Conservation (phyloP, 2,797 vertebrate genomes). For the Melanotaenia parkinsoni region DNA sequence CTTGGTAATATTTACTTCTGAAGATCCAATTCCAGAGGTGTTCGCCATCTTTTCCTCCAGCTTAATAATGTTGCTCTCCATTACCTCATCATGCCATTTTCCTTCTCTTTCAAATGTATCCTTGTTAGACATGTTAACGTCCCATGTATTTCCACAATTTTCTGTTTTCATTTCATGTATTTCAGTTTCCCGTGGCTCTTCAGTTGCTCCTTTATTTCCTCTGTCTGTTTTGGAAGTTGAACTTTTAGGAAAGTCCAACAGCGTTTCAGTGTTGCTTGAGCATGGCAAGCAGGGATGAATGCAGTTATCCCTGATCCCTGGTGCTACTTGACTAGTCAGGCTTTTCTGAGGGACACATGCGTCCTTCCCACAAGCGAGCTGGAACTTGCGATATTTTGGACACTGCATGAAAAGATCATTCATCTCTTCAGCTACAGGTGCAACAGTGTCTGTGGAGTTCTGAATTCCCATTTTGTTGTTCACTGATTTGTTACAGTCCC, state of each 20-base stretch:
- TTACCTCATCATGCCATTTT: slow-evolving; percentile 8
- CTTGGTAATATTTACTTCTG: slow-evolving; percentile 5
- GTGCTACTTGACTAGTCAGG: slow-evolving; percentile 15
- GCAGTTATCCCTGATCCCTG: slow-evolving; percentile 28
- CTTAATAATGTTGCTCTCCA: slow-evolving; percentile 3
- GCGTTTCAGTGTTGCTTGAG: slow-evolving; percentile 39
- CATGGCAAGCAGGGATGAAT: slow-evolving; percentile 31
- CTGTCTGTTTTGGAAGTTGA: background rate
- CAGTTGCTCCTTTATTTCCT: background rate
- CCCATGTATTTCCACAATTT: background rate
- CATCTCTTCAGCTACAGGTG: slow-evolving; percentile 47
- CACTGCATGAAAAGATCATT: slow-evolving; percentile 80
- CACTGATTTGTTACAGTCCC: slow-evolving; percentile 55
- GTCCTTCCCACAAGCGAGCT: slow-evolving; percentile 88
- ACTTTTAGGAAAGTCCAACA: slow-evolving; percentile 19
- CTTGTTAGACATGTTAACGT: slow-evolving; percentile 12
- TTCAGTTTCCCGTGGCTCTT: slow-evolving; percentile 25
- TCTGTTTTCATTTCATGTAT: slow-evolving; percentile 6
- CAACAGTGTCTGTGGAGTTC: slow-evolving; percentile 21
- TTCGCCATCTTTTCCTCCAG: slow-evolving; percentile 14
- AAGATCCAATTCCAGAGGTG: background rate
- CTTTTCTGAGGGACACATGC: slow-evolving; percentile 46
- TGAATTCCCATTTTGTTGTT: slow-evolving; percentile 49
- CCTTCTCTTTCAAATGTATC: slow-evolving; percentile 7
- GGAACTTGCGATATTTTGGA: slow-evolving; percentile 94